phyloP scores from a whole-genome alignment of 2,888 invertebrate species.

The Mystacides longicornis region DNA sequence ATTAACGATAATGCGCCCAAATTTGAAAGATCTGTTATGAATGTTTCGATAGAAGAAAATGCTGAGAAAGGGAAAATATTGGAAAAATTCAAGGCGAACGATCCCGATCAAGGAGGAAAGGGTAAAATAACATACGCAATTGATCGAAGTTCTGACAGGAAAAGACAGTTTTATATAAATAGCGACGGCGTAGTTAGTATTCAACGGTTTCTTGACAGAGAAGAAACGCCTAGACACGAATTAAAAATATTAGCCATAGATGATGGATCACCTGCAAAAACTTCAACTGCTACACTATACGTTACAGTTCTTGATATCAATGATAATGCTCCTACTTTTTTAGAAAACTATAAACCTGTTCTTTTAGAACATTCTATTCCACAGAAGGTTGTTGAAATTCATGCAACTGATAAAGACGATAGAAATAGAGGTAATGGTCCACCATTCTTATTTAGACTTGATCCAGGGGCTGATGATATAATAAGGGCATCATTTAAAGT shows the following conservation, averaged over 20 bases:
- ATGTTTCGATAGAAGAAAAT: conserved; percentile 63
- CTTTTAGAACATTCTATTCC: conserved; percentile 48
- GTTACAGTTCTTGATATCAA: conserved; percentile 64
- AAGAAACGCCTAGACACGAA: conserved; percentile 69
- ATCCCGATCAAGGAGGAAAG: conserved; percentile 69
- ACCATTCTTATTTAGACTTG: conserved; percentile 46
- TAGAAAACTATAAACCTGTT: conserved; percentile 40
- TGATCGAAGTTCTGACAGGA: conserved; percentile 63
- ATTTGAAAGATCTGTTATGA: conserved; percentile 53
- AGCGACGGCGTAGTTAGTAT: conserved; percentile 70
- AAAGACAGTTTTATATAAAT: conserved; percentile 67
- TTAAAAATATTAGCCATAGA: conserved; percentile 72
- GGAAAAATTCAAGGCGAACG: conserved; percentile 69
- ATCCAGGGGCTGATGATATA: conserved; percentile 41
- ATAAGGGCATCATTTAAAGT: conserved; percentile 63
- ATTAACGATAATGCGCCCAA: conserved; percentile 53
- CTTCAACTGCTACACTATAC: conserved; percentile 65
- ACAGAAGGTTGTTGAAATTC: conserved; percentile 38
- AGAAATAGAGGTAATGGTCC: conserved; percentile 44
- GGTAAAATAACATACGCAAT: conserved; percentile 63
- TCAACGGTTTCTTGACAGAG: conserved; percentile 64
- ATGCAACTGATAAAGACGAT: conserved; percentile 42
- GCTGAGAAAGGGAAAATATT: conserved; percentile 61
- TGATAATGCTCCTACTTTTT: conserved; percentile 42
- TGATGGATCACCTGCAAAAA: conserved; percentile 65